phyloP scores from a whole-genome alignment of 2,888 invertebrate genomes.

The Diogma glabrata region DNA sequence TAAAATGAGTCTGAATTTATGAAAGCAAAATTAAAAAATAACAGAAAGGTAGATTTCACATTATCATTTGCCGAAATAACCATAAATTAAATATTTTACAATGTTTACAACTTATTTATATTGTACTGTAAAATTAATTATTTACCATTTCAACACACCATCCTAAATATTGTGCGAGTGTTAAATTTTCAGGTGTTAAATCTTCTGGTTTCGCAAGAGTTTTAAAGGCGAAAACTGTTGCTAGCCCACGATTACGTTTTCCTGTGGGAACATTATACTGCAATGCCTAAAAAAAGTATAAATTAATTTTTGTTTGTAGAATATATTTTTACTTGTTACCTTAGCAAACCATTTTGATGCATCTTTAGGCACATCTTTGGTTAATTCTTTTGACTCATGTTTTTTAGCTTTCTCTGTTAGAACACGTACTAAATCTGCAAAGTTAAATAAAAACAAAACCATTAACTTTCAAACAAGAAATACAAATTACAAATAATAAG shows the following conservation, averaged over 20 bases:
- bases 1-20: too few relatives aligned
- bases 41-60: too few relatives aligned
- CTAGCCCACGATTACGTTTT: slow-evolving; percentile 70
- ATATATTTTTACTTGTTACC: slow-evolving; percentile 37
- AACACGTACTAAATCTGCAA: slow-evolving; percentile 63
- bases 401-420: slow-evolving; percentile 65
- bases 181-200: slow-evolving; percentile 64
- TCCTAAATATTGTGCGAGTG: slow-evolving; percentile 72
- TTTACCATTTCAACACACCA: slow-evolving; percentile 93
- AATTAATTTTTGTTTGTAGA: neutral
- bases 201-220: slow-evolving; percentile 53
- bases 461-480: neutral
- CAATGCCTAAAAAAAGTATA: slow-evolving; percentile 46
- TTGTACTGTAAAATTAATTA: too few relatives aligned
- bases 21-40: too few relatives aligned
- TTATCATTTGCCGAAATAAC: too few relatives aligned
- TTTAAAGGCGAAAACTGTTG: slow-evolving; percentile 63
- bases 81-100: too few relatives aligned
- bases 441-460: slow-evolving; percentile 5
- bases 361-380: too few relatives aligned
- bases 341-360: slow-evolving; percentile 71
- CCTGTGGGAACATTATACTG: slow-evolving; percentile 90
- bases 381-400: slow-evolving; percentile 61
- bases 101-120: too few relatives aligned
- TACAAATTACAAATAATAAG: neutral